Percentiles rank a stretch among this genome's conserved stretches.
Conservation (phyloP, 2,797 vertebrate species). For the Zonotrichia albicollis region DNA sequence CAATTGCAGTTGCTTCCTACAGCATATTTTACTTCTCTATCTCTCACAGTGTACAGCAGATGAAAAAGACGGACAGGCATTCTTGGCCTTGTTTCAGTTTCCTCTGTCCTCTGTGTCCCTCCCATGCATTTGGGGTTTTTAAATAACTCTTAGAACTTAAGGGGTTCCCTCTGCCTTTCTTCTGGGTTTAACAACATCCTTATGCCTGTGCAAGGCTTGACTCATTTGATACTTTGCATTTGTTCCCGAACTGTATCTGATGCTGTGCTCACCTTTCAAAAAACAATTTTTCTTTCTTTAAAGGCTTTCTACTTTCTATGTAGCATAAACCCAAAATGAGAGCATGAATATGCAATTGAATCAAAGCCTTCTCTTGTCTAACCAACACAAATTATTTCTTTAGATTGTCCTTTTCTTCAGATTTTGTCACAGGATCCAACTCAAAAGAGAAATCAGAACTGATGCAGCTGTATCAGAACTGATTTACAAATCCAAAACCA, state of each 20-base stretch:
- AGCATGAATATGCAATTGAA: not conserved
- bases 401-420: not conserved
- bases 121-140: fast-evolving
- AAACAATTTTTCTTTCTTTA: not conserved
- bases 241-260: not conserved
- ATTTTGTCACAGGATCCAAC: not conserved
- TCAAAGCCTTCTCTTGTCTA: not conserved
- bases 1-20: not conserved
- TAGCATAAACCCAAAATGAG: not conserved
- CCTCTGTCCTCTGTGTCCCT: not conserved
- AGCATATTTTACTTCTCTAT: not conserved
- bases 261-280: not conserved
- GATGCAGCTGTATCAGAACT: not conserved
- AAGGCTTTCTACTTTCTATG: not conserved
- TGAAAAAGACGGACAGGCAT: not conserved
- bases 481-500: not conserved
- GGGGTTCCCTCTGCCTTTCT: not conserved
- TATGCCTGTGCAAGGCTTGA: fast-evolving
- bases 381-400: not conserved
- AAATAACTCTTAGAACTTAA: not conserved
- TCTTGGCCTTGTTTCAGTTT: not conserved
- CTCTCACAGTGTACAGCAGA: not conserved
- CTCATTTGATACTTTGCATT: not conserved
- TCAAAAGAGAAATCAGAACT: not conserved
- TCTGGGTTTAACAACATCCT: not conserved